Evolutionary conservation across 1,140 invertebrate genomes (phyloP).

Genomic region (Andrena cerasifolii): DNA sequence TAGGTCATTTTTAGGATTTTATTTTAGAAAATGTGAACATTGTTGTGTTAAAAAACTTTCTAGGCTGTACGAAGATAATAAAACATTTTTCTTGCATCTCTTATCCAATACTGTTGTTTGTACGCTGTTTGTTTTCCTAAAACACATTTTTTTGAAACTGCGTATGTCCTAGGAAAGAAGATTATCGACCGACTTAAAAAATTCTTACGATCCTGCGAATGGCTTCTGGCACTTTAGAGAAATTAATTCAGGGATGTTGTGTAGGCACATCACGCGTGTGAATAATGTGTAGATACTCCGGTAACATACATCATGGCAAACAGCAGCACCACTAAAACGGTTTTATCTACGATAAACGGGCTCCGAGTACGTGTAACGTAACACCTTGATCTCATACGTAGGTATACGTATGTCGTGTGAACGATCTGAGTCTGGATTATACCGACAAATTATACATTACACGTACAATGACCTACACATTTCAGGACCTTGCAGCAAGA

Average conservation of each 20-base stretch:
- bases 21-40: too few species aligned
- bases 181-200: background rate
- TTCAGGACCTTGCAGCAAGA: too few species aligned
- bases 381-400: conserved; percentile 43
- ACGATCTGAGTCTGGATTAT: conserved; percentile 22
- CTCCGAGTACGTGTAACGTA: conserved; percentile 52
- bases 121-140: too few species aligned
- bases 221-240: background rate
- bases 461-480: conserved; percentile 12
- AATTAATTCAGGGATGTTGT: conserved; percentile 6
- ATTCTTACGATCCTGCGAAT: background rate
- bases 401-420: too few species aligned
- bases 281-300: conserved; percentile 34
- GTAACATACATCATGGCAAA: conserved; percentile 31
- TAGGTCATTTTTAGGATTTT: too few species aligned
- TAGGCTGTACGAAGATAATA: too few species aligned
- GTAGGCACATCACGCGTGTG: conserved; percentile 21
- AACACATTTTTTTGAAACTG: too few species aligned
- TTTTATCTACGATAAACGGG: conserved; percentile 54
- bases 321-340: conserved; percentile 28
- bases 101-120: too few species aligned
- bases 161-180: too few species aligned
- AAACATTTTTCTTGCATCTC: too few species aligned
- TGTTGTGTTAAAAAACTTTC: too few species aligned
- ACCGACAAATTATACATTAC: conserved; percentile 10